A percentile compares a stretch with the other conserved stretches of the same genome.
These are phyloP conservation scores for Vultur gryphus DNA, from an alignment of 2,797 vertebrate species.

Conservation along the genomic window DNA sequence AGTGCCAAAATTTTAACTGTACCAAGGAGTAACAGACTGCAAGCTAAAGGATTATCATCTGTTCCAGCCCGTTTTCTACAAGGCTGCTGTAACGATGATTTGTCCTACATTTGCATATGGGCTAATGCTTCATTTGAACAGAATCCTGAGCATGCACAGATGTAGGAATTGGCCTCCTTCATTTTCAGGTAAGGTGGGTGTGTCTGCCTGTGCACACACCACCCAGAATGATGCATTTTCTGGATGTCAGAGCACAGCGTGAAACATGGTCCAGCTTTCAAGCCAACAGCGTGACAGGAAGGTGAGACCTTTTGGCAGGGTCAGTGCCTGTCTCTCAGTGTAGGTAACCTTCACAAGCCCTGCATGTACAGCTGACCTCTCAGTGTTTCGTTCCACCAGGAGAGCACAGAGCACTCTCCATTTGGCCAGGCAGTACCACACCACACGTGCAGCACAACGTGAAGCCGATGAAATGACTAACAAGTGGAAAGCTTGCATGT, in stretches of 20 bases:
- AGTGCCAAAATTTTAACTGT: background rate
- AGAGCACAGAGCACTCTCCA: rapidly evolving
- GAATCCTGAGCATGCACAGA: rapidly evolving
- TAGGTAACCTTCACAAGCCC: background rate
- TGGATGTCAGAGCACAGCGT: background rate
- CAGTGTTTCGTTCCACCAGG: rapidly evolving
- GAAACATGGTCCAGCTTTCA: rapidly evolving
- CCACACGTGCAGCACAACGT: rapidly evolving
- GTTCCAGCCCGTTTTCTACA: background rate
- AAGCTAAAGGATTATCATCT: background rate
- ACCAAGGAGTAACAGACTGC: background rate
- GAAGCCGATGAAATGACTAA: background rate
- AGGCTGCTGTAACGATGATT: background rate
- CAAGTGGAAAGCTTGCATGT: background rate
- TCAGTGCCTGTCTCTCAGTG: rapidly evolving
- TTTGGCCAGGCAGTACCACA: background rate
- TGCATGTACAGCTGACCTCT: background rate
- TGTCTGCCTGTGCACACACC: background rate
- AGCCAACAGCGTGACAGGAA: rapidly evolving
- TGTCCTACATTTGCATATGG: background rate
- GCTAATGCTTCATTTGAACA: background rate
- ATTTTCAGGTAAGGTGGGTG: background rate
- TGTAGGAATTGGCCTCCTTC: background rate
- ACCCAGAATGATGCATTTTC: rapidly evolving
- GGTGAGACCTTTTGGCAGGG: background rate